Base-by-base conservation (phyloP, 2,888 invertebrate species). In the Diadegma fenestrale region DNA sequence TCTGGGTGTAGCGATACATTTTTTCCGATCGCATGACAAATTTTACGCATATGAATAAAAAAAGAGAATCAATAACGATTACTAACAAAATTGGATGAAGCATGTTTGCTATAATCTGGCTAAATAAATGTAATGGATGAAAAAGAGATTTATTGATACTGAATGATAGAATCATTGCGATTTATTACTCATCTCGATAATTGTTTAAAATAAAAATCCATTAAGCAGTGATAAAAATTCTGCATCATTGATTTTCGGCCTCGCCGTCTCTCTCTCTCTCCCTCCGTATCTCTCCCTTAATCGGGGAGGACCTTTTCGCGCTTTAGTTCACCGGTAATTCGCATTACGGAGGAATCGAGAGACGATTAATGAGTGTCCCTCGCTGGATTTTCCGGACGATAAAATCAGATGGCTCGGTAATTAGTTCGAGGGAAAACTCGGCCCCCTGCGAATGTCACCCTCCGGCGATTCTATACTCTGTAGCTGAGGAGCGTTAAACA, bases 321-420 rank as follows among this genome's bases (percentile, higher is more conserved):
- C 71, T 77, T 48, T 37, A 19, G 33, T 64, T 58, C 66, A 19
- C 54, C 33, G 64, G 45, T 54, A 51, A 58, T 77, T 72, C 84
- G 77, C 30, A 72, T 45, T 61, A 71, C 33, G 19, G 77, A 51
- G 19, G 61, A 76, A 71, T 48, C 68, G 69, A 37, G 45, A 71
- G 85, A 82, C 77, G 81, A 80, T 80, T 86, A 88, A 88, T 84
- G 80, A 85, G 80, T 73, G 51, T 69, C 77, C 58, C 71, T 48
- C 75, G 76, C 81, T 76, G 84, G 80, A 87, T 88, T 88, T 87
- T 86, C 84, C 86, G 84, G 84, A 84, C 89, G 90, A 88, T 89
- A 89, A 90, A 90, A 87, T 85, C 81, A 86, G 88, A 87, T 80
- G 66, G 87, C 85, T 79, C 43, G 80, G 88, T 87, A 89, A 91